Percentiles rank a stretch among this genome's conserved stretches.
Conservation (phyloP, 2,797 vertebrate species). For the Chromobotia macracanthus region DNA sequence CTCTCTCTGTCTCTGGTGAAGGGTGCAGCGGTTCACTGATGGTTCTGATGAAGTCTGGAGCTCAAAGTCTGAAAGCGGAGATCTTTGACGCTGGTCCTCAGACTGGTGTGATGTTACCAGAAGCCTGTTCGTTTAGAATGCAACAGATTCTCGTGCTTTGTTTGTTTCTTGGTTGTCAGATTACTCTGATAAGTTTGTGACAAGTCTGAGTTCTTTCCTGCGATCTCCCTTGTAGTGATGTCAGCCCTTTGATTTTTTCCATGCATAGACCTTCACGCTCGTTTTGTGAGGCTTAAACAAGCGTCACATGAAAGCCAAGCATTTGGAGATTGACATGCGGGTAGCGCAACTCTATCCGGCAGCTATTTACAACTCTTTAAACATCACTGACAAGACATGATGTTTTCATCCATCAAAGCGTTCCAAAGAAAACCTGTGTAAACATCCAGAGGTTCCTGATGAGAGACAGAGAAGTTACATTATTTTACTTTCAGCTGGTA, state of each 20-base stretch:
- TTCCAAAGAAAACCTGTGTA: neutral
- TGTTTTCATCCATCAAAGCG: constrained; percentile 24
- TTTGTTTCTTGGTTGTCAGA: constrained; percentile 8
- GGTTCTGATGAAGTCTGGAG: neutral
- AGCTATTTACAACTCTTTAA: constrained; percentile 19
- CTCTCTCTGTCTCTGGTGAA: constrained; percentile 15
- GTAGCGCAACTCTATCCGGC: neutral
- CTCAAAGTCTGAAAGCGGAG: neutral
- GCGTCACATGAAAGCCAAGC: constrained; percentile 13
- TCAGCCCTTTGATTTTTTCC: constrained; percentile 17
- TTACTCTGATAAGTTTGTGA: constrained; percentile 4
- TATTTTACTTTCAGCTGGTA: constrained; percentile 10
- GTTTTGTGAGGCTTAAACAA: constrained; percentile 18
- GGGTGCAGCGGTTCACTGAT: neutral
- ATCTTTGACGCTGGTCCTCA: neutral
- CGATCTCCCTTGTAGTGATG: neutral
- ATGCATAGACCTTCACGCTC: constrained; percentile 7
- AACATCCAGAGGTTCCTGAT: neutral
- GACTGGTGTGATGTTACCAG: neutral
- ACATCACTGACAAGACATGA: constrained; percentile 18
- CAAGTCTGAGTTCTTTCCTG: neutral
- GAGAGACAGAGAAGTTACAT: constrained; percentile 1
- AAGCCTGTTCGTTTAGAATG: neutral
- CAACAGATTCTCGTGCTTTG: neutral
- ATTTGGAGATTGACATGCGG: constrained; percentile 2